phyloP scores from a whole-genome alignment of 2,888 invertebrate genomes.

The Leptopilina syphax region DNA sequence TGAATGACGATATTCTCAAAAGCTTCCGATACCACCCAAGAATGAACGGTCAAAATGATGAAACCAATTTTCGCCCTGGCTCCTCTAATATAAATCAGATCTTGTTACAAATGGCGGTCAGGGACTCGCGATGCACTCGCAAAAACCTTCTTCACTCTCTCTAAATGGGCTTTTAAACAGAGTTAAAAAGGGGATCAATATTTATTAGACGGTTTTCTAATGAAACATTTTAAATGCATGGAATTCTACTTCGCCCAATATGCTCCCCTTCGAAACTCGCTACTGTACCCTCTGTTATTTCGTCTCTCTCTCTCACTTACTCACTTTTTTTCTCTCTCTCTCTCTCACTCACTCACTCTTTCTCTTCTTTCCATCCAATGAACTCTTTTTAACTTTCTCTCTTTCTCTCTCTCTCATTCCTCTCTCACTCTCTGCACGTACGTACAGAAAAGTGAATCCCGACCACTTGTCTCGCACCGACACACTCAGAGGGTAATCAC shows the following conservation, averaged over 20 bases:
- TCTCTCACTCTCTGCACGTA: conserved; percentile 33
- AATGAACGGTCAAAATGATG: conserved; percentile 65
- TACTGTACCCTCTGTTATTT: conserved; percentile 18
- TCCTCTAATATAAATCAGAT: conserved; percentile 73
- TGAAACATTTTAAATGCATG: conserved; percentile 75
- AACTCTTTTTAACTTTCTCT: background rate
- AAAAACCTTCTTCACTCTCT: conserved; percentile 25
- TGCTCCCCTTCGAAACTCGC: conserved; percentile 34
- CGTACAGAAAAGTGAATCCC: conserved; percentile 25
- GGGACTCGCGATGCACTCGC: conserved; percentile 43
- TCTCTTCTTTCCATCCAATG: conserved; percentile 17
- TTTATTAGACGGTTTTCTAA: conserved; percentile 74
- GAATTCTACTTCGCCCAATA: conserved; percentile 57
- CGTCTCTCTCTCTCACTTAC: background rate
- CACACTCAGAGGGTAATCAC: conserved; percentile 24
- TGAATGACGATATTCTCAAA: conserved; percentile 57
- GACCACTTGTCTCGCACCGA: conserved; percentile 27
- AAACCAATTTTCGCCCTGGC: conserved; percentile 73
- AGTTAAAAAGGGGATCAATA: conserved; percentile 69
- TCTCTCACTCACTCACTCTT: too few relatives aligned
- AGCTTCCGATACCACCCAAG: conserved; percentile 68
- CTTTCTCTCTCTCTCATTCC: background rate
- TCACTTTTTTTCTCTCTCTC: background rate
- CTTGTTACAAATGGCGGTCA: conserved; percentile 67
- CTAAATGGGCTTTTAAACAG: conserved; percentile 66